Evolutionary conservation across 2,113 vertebrate genomes (phyloP), one percentile per base, ranked within the genome.

Genomic region (Ammodytes marinus): DNA sequence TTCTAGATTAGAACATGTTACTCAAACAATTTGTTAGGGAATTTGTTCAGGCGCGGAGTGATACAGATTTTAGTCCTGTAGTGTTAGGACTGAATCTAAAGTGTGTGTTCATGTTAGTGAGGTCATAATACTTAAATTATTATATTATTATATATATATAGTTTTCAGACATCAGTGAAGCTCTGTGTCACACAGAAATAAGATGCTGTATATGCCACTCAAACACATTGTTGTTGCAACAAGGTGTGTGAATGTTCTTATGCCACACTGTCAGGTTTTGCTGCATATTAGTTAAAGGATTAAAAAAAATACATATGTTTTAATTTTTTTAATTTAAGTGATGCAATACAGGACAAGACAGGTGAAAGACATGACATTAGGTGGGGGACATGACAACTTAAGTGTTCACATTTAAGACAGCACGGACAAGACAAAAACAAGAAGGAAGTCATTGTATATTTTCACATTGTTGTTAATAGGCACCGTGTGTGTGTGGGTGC

Each of bases 1-100:
- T 14, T 49, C 42, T 37, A 17, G 14, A 5, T 54, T 37, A 17
- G 14, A 5, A 39, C 46, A 59, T 17, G 5, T 59, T 27, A 42
- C n/a, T 35, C 17, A 49, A 47, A 73, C 58, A 63, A 45, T 17
- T 74, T 54, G 39, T 54, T 37, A 40, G 49, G 13, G 59, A 53
- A 37, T 64, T 53, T 40, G 53, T 74, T 43, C 47, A 27, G 47
- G 2, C 0, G 35, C 6, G 7, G 15, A 60, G 13, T 14, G 19
- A 49, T 39, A 27, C 10, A 59, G 3, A 59, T 42, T 45, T 27
- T 69, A 7, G 2, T 9, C 17, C 4, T 9, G 6, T 10, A 6
- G 37, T 42, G 15, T 10, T 35, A 1, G 55, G 9, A 39, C 3
- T 59, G 6, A 4, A 3, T 42, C 58, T n/a, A 61, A 55, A 55